Percentiles rank a stretch among this genome's conserved stretches.
phyloP scores from a whole-genome alignment of 2,888 invertebrate species.

The Lochmaea crataegi region DNA sequence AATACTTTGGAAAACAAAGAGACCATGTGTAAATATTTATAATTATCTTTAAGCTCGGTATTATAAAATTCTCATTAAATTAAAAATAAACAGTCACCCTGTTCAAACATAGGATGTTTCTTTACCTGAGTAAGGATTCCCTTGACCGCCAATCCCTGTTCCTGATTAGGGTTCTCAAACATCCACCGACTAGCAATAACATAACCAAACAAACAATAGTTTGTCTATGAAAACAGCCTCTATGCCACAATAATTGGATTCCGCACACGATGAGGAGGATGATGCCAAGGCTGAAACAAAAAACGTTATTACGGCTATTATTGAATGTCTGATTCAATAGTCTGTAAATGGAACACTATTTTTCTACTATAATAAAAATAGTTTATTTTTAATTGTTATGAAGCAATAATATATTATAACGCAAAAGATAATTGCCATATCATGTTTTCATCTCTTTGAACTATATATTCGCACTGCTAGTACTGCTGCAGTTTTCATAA shows the following conservation, averaged over 20 bases:
- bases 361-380: too few species aligned
- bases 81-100: neutral
- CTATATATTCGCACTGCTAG: too few species aligned
- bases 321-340: too few species aligned
- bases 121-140: conserved; percentile 79
- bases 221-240: conserved; percentile 66
- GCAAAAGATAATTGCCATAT: too few species aligned
- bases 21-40: neutral
- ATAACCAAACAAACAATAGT: conserved; percentile 68
- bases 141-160: conserved; percentile 84
- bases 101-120: neutral
- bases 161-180: conserved; percentile 75
- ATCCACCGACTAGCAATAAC: conserved; percentile 72
- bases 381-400: too few species aligned
- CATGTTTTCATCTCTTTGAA: too few species aligned
- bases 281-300: conserved; percentile 78
- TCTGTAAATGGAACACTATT: too few species aligned
- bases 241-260: conserved; percentile 74
- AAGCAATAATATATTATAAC: too few species aligned
- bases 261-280: conserved; percentile 82
- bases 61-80: neutral
- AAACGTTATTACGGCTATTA: neutral
- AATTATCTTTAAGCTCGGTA: neutral
- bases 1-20: neutral
- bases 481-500: too few species aligned